Base-by-base conservation (phyloP, 2,113 vertebrate genomes). In the Odobenus rosmarus region DNA sequence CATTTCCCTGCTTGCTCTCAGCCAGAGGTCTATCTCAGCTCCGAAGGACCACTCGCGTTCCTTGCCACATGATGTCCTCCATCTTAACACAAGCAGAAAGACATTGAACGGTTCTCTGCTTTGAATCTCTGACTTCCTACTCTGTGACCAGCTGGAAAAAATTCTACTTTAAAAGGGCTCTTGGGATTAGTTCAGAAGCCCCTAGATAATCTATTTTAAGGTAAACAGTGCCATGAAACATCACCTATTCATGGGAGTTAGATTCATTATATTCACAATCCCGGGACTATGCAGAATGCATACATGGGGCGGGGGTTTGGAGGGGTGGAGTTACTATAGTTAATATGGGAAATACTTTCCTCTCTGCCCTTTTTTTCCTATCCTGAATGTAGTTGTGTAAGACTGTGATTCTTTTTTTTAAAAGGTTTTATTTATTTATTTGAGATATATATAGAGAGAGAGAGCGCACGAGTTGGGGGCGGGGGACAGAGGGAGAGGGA, bases 101-200 rank as follows among this genome's bases (percentile, higher is more conserved):
- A 18, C n/a, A 4, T 4, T 49, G 76, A 72, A 26, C 61, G 5
- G 4, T 71, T 46, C 55, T 82, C 53, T 82, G 18, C 26, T 62
- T 39, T 62, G 64, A 61, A 51, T 82, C 62, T 72, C 76, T 81
- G 74, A 72, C 76, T 61, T 94, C 4, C 11, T 74, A 39, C 61
- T 42, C 86, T 89, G 33, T 51, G 77, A 89, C 59, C 61, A 91
- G 36, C 59, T 91, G 61, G 5, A 16, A 61, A 67, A 91, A 95
- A 33, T 39, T 88, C 62, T 72, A 16, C 51, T 71, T 36, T 55
- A 9, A 84, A 90, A 49, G 57, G 15, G 28, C 14, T n/a, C 21
- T 5, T 23, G 77, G 57, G 28, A 55, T 74, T 77, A 57, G 26
- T 16, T 90, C 28, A 72, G 93, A 90, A 90, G 23, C 31, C 84